A percentile compares a stretch with the other conserved stretches of the same genome.
These are phyloP conservation scores for Onychomys arenicola DNA, from an alignment of 2,797 vertebrate genomes.

Conservation along the genomic window DNA sequence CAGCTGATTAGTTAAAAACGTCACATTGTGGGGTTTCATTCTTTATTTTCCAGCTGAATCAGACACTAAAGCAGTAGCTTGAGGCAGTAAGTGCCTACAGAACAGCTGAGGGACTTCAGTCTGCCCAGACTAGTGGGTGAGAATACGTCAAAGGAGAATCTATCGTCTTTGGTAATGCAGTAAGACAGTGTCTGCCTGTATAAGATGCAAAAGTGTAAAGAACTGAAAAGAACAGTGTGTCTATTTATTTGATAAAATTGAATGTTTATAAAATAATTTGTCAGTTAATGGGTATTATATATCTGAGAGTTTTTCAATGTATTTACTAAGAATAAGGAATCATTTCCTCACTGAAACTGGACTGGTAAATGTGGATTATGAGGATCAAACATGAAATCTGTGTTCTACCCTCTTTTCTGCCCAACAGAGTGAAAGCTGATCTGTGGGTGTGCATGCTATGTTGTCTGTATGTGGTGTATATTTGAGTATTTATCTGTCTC, in stretches of 20 bases:
- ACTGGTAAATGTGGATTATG: not conserved
- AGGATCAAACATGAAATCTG: not conserved
- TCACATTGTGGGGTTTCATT: slow-evolving; percentile 86
- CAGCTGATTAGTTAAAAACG: slow-evolving; percentile 87
- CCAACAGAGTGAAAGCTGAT: slow-evolving; percentile 41
- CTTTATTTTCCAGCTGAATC: slow-evolving; percentile 87
- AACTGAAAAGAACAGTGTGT: not conserved
- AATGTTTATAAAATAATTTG: not conserved
- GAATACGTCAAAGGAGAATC: slow-evolving; percentile 77
- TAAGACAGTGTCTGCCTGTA: slow-evolving; percentile 32
- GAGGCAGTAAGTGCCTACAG: slow-evolving; percentile 86
- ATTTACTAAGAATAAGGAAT: slow-evolving; percentile 33
- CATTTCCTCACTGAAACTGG: not conserved
- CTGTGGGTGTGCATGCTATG: not conserved
- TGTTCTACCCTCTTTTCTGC: slow-evolving; percentile 42
- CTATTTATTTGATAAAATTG: slow-evolving; percentile 50
- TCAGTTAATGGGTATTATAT: not conserved
- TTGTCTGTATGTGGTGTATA: not conserved
- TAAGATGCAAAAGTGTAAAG: not conserved
- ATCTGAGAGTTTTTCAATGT: slow-evolving; percentile 2
- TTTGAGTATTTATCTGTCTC: not conserved
- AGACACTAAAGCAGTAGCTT: slow-evolving; percentile 87
- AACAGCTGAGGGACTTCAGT: slow-evolving; percentile 86
- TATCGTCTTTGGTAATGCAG: slow-evolving; percentile 77
- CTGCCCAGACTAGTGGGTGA: slow-evolving; percentile 73